Evolutionary conservation across 2,888 invertebrate genomes (phyloP), one percentile per base, ranked within the genome.

Genomic region (Iphiclides podalirius): DNA sequence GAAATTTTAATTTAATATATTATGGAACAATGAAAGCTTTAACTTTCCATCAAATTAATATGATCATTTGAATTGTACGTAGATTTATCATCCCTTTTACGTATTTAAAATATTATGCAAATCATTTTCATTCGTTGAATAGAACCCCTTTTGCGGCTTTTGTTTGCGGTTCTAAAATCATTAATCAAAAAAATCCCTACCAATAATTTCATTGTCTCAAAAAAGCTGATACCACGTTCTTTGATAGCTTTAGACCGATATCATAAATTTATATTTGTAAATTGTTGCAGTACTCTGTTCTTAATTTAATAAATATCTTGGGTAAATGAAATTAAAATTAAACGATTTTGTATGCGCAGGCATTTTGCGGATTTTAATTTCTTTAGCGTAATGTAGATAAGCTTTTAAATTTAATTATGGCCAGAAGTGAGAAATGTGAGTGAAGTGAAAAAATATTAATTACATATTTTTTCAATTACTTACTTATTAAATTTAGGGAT

Each of bases 101-200:
- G 34, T 38, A 37, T 49, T 49, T 34, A 38, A 43, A 49, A 39
- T 38, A 39, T 38, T 44, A 43, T 44, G 43, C 49, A 49, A 49
- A 49, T 49, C 49, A 49, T 33, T 44, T 44, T 28, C 20, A 44
- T 39, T 49, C 43, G 23, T 38, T 49, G 15, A 43, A 43, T 43
- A 34, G 34, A 39, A 49, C 34, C 49, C 28, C 39, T 44, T 49
- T 49, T 43, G 23, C 26, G 9, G 34, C 49, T 49, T 35, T 49
- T 49, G 49, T 49, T 43, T 34, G 34, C 23, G 14, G 33, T 17
- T 38, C 15, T 39, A 17, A 39, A 33, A 26, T 44, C 38, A 49
- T 49, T 49, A 49, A 49, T 49, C 49, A 49, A 38, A 49, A 49
- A 43, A 49, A 38, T 26, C 42, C 38, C 42, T n/a, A 37, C 23